Conservation (phyloP, 2,888 invertebrate genomes). For the Zonitis immaculata region DNA sequence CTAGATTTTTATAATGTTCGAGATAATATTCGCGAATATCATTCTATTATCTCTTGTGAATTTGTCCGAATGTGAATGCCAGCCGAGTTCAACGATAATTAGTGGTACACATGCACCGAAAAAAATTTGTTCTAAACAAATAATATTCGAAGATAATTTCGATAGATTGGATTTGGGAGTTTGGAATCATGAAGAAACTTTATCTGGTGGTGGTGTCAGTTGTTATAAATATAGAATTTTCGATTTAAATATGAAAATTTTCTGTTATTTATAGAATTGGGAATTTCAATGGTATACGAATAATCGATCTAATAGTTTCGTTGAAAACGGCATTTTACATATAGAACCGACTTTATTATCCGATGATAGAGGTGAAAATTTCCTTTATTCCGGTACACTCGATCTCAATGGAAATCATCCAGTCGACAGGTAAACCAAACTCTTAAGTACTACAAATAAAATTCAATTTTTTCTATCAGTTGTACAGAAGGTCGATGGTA, state of each 20-base stretch:
- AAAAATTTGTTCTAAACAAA: conserved; percentile 50
- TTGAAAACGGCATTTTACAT: conserved; percentile 52
- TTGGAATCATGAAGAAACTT: conserved; percentile 61
- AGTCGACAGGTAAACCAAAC: background rate
- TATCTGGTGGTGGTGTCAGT: conserved; percentile 58
- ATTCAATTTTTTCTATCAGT: background rate
- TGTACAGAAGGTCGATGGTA: conserved; percentile 40
- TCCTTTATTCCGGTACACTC: background rate
- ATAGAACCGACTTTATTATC: conserved; percentile 54
- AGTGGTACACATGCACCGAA: background rate
- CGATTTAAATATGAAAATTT: conserved; percentile 1
- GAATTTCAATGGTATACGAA: conserved; percentile 65
- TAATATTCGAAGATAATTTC: conserved; percentile 59
- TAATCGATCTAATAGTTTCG: conserved; percentile 61
- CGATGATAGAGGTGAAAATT: conserved; percentile 1
- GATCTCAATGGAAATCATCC: conserved; percentile 4
- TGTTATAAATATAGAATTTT: background rate
- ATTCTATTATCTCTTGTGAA: too few species aligned
- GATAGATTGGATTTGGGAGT: conserved; percentile 53
- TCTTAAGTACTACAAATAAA: too few species aligned
- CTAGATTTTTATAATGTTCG: background rate
- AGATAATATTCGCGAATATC: background rate
- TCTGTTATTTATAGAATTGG: conserved; percentile 57
- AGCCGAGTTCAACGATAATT: background rate
- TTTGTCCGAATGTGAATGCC: background rate